A percentile compares a stretch with the other conserved stretches of the same genome.
These are phyloP conservation scores for Mormoops blainvillei DNA, from an alignment of 2,113 vertebrate genomes.

Conservation along the genomic window DNA sequence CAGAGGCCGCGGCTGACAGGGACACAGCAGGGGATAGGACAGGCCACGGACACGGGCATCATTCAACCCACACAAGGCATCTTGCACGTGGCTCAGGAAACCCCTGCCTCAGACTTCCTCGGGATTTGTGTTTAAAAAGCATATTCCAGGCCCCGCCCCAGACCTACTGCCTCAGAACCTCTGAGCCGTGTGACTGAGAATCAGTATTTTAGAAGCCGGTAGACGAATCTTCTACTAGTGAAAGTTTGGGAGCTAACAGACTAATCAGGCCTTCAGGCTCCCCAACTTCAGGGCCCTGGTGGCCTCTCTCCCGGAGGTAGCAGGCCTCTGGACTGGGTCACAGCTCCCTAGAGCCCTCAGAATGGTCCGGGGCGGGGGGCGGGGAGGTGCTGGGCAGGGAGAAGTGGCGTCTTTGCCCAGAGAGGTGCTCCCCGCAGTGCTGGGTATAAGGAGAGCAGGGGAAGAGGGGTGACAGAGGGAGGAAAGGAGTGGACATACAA, in stretches of 20 bases:
- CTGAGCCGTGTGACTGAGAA: accelerated
- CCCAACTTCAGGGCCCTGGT: neutral
- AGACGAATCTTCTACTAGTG: neutral
- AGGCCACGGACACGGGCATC: accelerated
- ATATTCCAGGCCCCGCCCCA: neutral
- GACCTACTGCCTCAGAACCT: neutral
- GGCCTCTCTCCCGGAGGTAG: neutral
- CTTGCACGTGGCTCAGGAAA: neutral
- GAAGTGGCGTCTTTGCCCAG: neutral
- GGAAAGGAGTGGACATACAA: neutral
- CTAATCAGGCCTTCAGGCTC: accelerated
- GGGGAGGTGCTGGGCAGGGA: neutral
- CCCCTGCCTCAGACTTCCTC: neutral
- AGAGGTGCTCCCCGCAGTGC: neutral
- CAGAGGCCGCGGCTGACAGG: accelerated
- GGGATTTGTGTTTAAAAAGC: neutral
- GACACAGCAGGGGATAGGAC: neutral
- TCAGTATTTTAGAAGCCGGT: neutral
- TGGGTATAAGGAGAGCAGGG: accelerated
- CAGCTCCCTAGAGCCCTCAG: neutral
- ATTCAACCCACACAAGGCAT: accelerated
- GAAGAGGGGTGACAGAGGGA: neutral
- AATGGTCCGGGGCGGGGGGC: neutral
- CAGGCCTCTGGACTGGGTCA: neutral
- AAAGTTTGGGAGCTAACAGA: accelerated